Conservation (phyloP, 2,113 vertebrate species). For the Cathartes aura region DNA sequence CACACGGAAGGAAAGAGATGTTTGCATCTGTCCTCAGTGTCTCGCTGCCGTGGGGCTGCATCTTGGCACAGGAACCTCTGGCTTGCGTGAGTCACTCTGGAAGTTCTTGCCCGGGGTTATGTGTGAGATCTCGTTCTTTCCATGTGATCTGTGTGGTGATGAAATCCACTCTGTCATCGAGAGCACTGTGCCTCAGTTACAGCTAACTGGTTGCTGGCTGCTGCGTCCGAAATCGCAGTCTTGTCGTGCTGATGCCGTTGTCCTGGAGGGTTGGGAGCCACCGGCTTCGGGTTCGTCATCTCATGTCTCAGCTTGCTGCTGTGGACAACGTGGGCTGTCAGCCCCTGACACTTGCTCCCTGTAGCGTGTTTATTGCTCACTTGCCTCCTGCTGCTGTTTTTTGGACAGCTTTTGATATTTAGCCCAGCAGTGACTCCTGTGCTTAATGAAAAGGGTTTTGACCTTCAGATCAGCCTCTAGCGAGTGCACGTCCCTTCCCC, state of each 20-base stretch:
- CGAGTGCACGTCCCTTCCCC: fast-evolving
- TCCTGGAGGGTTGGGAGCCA: neutral
- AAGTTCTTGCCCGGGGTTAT: neutral
- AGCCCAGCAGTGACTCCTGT: neutral
- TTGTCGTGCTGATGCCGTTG: neutral
- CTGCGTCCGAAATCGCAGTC: fast-evolving
- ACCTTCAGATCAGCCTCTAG: neutral
- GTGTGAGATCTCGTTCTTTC: neutral
- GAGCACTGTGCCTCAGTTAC: neutral
- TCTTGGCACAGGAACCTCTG: neutral
- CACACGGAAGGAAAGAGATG: neutral
- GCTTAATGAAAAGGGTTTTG: neutral
- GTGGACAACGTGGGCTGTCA: fast-evolving
- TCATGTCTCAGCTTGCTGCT: fast-evolving
- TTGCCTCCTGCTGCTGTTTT: neutral
- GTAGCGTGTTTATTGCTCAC: fast-evolving
- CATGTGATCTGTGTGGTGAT: neutral
- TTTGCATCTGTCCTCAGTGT: neutral
- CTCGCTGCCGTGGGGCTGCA: neutral
- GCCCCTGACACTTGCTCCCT: neutral
- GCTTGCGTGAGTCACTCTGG: neutral
- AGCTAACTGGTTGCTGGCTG: neutral
- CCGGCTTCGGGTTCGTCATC: fast-evolving
- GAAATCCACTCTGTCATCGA: neutral
- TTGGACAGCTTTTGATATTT: neutral